Conservation (phyloP, 1,140 invertebrate genomes). For the Drosophila yakuba region DNA sequence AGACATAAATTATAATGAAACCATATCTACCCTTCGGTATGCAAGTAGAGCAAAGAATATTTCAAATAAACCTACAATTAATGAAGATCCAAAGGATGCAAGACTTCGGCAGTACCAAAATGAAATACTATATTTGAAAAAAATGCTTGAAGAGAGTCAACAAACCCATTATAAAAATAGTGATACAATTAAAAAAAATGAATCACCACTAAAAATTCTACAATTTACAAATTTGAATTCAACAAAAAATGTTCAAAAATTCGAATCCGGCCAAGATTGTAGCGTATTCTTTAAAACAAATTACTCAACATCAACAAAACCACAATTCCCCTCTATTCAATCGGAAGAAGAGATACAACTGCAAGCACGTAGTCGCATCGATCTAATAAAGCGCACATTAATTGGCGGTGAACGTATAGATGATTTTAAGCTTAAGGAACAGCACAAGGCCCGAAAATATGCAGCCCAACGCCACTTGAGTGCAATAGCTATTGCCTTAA, state of each 20-base stretch:
- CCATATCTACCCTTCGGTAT: constrained; percentile 93
- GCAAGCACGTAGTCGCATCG: constrained; percentile 86
- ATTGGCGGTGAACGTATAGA: constrained; percentile 92
- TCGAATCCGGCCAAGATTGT: too few relatives aligned
- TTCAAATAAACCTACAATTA: constrained; percentile 95
- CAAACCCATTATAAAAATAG: not conserved
- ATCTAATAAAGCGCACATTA: constrained; percentile 90
- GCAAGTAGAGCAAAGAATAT: constrained; percentile 97
- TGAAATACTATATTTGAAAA: constrained; percentile 91
- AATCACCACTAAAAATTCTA: not conserved
- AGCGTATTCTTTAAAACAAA: not conserved
- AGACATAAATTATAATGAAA: constrained; percentile 95
- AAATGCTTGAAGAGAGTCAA: constrained; percentile 87
- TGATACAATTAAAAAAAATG: not conserved
- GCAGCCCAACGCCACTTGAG: constrained; percentile 89
- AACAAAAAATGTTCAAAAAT: not conserved
- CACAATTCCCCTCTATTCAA: not conserved
- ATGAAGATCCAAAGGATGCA: constrained; percentile 97
- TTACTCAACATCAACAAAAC: not conserved
- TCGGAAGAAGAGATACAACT: constrained; percentile 62
- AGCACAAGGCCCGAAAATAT: constrained; percentile 88
- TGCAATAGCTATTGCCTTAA: constrained; percentile 89
- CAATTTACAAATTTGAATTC: constrained; percentile 42
- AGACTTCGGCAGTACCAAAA: constrained; percentile 94
- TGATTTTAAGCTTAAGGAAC: constrained; percentile 90